phyloP scores from a whole-genome alignment of 2,888 invertebrate species.

The Eupithecia subumbrata region DNA sequence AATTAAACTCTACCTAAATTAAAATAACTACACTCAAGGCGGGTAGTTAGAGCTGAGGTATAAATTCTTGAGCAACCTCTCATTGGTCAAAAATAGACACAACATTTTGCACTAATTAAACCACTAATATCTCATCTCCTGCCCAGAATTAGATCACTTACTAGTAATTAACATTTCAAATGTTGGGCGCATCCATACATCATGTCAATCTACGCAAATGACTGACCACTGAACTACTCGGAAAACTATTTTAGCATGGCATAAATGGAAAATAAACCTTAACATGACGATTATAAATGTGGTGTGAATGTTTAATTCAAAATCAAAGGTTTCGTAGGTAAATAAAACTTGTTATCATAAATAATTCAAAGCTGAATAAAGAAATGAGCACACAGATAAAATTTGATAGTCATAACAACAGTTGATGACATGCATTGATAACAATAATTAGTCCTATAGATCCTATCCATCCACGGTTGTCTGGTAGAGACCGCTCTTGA shows the following conservation, averaged over 20 bases:
- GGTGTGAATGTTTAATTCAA: neutral
- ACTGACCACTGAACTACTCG: conserved; percentile 35
- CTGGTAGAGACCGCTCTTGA: no score
- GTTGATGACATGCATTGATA: no score
- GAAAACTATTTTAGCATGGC: conserved; percentile 21
- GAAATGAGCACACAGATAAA: no score
- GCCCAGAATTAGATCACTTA: conserved; percentile 26
- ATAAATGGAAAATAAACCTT: neutral
- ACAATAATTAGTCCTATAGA: no score
- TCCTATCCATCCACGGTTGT: no score
- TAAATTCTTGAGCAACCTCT: neutral
- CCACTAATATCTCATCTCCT: conserved; percentile 29
- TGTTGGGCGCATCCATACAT: conserved; percentile 18
- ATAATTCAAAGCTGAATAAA: neutral
- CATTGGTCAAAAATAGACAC: neutral
- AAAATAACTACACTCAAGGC: neutral
- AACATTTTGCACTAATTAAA: conserved; percentile 16
- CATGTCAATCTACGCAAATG: conserved; percentile 26
- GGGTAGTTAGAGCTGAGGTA: neutral
- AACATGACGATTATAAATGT: neutral
- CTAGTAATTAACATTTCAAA: conserved; percentile 32
- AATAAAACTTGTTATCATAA: neutral
- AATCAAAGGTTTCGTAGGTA: neutral
- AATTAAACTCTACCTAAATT: no score
- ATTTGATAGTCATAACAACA: no score